These are phyloP conservation scores for Anoncus sp. DNA, from an alignment of 2,888 invertebrate species.

Conservation along the genomic window DNA sequence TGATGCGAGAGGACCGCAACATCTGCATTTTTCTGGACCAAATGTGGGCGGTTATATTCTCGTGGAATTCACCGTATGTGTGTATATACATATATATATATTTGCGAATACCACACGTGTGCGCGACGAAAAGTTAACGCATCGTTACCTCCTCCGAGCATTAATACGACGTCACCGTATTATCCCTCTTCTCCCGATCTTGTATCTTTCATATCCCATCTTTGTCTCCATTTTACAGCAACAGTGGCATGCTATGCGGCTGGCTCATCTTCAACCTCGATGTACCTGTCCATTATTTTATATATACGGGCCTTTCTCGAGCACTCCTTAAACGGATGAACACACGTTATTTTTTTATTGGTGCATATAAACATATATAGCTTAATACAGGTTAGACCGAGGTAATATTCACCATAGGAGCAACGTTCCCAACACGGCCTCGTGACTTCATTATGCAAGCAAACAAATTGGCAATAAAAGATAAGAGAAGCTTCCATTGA, in stretches of 20 bases:
- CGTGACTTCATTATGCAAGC: conserved; percentile 8
- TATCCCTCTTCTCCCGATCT: conserved; percentile 36
- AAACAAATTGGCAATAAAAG: background rate
- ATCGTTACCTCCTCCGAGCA: conserved; percentile 50
- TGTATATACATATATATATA: too few species aligned
- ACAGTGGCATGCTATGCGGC: conserved; percentile 16
- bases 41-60: conserved; percentile 57
- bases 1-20: conserved; percentile 41
- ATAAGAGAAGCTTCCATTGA: background rate
- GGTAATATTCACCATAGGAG: background rate
- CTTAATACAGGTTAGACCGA: background rate
- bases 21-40: conserved; percentile 57
- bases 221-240: conserved; percentile 42
- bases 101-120: conserved; percentile 54
- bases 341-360: conserved; percentile 43
- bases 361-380: background rate
- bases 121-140: conserved; percentile 54
- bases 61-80: background rate
- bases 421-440: background rate
- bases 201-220: conserved; percentile 36
- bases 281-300: conserved; percentile 61
- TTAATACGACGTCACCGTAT: conserved; percentile 26
- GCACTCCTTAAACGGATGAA: conserved; percentile 50
- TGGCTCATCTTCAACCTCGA: conserved; percentile 55
- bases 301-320: conserved; percentile 32